Evolutionary conservation across 2,113 vertebrate genomes (phyloP).

Genomic region (Acanthisitta chloris): DNA sequence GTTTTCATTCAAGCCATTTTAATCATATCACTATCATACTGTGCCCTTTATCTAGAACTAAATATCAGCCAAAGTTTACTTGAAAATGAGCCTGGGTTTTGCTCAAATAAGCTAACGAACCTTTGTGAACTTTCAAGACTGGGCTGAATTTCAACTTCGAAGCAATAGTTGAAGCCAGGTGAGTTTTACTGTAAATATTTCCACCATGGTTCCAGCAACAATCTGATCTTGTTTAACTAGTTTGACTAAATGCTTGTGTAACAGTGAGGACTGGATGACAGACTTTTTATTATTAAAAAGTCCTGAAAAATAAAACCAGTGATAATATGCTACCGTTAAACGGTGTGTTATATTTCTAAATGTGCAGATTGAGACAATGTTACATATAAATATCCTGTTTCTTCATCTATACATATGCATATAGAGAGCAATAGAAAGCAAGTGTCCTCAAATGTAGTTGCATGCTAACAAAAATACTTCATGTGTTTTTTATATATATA

Average conservation of each 20-base stretch:
- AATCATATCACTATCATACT: neutral
- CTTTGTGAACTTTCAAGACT: slow-evolving; percentile 42
- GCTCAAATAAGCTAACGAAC: slow-evolving; percentile 45
- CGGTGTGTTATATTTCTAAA: neutral
- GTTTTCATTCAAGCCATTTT: neutral
- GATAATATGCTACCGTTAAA: neutral
- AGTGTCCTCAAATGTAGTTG: neutral
- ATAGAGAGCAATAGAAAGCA: neutral
- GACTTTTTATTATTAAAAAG: neutral
- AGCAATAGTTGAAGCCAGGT: slow-evolving; percentile 43
- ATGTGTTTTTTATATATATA: neutral
- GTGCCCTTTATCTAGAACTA: slow-evolving; percentile 1
- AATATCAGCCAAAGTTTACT: slow-evolving; percentile 27
- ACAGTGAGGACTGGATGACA: neutral
- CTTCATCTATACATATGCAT: neutral
- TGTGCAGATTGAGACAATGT: neutral
- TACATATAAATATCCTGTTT: neutral
- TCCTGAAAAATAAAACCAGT: neutral
- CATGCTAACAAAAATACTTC: neutral
- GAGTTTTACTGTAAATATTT: slow-evolving; percentile 47
- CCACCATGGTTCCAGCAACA: neutral
- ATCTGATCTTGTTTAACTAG: slow-evolving; percentile 24
- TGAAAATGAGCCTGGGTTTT: slow-evolving; percentile 38
- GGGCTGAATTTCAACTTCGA: slow-evolving; percentile 35
- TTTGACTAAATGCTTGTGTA: slow-evolving; percentile 15